Percentiles rank a stretch among this genome's conserved stretches.
Conservation (phyloP, 2,797 vertebrate species). For the Hemitrygon akajei region DNA sequence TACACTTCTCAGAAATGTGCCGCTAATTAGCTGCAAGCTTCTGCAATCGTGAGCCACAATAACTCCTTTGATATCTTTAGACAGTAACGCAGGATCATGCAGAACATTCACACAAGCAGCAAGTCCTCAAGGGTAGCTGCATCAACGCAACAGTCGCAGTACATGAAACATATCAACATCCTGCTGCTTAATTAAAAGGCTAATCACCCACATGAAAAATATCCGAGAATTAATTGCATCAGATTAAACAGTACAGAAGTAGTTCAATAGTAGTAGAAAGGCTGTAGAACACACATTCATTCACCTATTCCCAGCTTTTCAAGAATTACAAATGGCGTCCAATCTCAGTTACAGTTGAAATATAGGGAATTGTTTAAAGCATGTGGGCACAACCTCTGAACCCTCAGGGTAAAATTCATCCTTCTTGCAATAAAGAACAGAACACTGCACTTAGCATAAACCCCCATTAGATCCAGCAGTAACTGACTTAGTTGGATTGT, state of each 20-base stretch:
- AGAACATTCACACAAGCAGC: slow-evolving; percentile 18
- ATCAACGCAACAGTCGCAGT: neutral
- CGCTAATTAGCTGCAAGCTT: slow-evolving; percentile 30
- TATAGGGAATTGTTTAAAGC: slow-evolving; percentile 1
- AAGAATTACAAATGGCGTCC: neutral
- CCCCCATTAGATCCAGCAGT: no score
- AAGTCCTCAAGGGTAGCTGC: neutral
- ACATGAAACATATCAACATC: slow-evolving; percentile 2
- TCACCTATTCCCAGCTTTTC: slow-evolving; percentile 20
- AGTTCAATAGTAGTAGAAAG: neutral
- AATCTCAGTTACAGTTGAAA: slow-evolving; percentile 14
- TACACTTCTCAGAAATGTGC: slow-evolving; percentile 18
- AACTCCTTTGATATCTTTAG: slow-evolving; percentile 18
- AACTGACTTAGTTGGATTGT: neutral
- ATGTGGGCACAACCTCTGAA: neutral
- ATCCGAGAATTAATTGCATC: slow-evolving; percentile 15
- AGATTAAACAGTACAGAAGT: neutral
- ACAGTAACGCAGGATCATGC: slow-evolving; percentile 29
- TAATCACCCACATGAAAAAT: slow-evolving; percentile 2
- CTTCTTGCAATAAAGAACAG: neutral
- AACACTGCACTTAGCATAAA: neutral
- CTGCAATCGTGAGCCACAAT: slow-evolving; percentile 9
- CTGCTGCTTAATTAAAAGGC: slow-evolving; percentile 22
- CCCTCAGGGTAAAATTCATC: neutral
- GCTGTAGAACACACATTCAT: neutral